Evolutionary conservation across 2,797 vertebrate genomes (phyloP).

Genomic region (Siniperca obscura): DNA sequence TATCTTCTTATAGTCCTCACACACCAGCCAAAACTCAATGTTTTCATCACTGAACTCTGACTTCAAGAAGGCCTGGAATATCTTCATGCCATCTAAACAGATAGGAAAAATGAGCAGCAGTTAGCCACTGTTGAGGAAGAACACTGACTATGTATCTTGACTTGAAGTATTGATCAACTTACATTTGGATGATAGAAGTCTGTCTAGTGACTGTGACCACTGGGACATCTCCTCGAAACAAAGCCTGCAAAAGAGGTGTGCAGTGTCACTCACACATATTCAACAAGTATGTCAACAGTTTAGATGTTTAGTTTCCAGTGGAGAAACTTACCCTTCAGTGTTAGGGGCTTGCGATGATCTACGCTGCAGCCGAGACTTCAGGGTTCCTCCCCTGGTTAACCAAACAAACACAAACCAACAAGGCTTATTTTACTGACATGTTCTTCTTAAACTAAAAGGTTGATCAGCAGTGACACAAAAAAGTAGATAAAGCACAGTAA

Average conservation of each 20-base stretch:
- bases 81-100: slow-evolving; percentile 83
- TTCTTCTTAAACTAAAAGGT: not conserved
- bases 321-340: slow-evolving; percentile 62
- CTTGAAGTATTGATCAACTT: slow-evolving; percentile 59
- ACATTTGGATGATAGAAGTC: slow-evolving; percentile 89
- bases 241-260: slow-evolving; percentile 76
- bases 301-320: not conserved
- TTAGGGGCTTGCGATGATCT: slow-evolving; percentile 46
- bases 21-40: slow-evolving; percentile 91
- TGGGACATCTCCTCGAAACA: slow-evolving; percentile 86
- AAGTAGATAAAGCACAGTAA: no score
- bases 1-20: slow-evolving; percentile 90
- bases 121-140: slow-evolving; percentile 2
- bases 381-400: slow-evolving; percentile 57
- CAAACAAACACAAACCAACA: slow-evolving; percentile 24
- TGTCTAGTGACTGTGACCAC: slow-evolving; percentile 90
- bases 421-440: slow-evolving; percentile 35
- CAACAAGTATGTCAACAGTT: not conserved
- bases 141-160: not conserved
- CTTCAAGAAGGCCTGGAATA: slow-evolving; percentile 90
- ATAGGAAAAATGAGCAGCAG: not conserved
- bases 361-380: slow-evolving; percentile 65
- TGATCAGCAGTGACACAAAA: not conserved
- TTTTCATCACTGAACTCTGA: slow-evolving; percentile 93
- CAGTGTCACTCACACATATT: slow-evolving; percentile 33